Percentiles rank a stretch among this genome's conserved stretches.
These are phyloP conservation scores for Osmerus eperlanus DNA, from an alignment of 2,113 vertebrate genomes.

Conservation along the genomic window DNA sequence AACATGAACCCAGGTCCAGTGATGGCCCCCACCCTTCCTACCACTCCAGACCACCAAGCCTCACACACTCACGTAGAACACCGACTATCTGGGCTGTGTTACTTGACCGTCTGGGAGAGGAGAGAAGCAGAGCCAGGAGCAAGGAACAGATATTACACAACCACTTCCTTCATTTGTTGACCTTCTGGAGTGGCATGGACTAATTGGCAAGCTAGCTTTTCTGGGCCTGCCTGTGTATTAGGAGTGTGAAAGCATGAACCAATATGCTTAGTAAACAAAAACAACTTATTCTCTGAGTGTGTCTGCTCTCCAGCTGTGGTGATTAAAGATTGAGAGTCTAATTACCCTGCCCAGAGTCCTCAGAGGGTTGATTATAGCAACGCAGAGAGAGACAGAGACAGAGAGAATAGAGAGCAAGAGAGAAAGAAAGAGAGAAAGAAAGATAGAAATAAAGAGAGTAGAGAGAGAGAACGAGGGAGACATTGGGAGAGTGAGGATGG, in stretches of 20 bases:
- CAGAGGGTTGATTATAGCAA: slow-evolving; percentile 56
- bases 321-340: slow-evolving; percentile 57
- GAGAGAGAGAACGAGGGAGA: slow-evolving; percentile 10
- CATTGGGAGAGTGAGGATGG: neutral
- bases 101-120: slow-evolving; percentile 11
- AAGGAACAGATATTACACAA: slow-evolving; percentile 30
- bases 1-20: slow-evolving; percentile 16
- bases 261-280: too few relatives aligned
- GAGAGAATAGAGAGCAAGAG: slow-evolving; percentile 30
- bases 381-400: slow-evolving; percentile 7
- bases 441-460: slow-evolving; percentile 16
- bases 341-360: slow-evolving; percentile 55
- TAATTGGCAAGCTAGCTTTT: slow-evolving; percentile 29
- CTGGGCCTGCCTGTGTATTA: slow-evolving; percentile 1
- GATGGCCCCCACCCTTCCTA: too few relatives aligned
- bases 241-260: too few relatives aligned
- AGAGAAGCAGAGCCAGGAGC: slow-evolving; percentile 2
- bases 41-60: neutral
- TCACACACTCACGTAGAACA: too few relatives aligned
- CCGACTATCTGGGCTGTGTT: too few relatives aligned
- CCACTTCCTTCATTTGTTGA: slow-evolving; percentile 39
- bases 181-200: slow-evolving; percentile 27
- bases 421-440: neutral
- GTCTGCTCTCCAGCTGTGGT: slow-evolving; percentile 35
- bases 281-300: neutral